Conservation (phyloP, 1,140 invertebrate species). For the Zaprionus taronus region DNA sequence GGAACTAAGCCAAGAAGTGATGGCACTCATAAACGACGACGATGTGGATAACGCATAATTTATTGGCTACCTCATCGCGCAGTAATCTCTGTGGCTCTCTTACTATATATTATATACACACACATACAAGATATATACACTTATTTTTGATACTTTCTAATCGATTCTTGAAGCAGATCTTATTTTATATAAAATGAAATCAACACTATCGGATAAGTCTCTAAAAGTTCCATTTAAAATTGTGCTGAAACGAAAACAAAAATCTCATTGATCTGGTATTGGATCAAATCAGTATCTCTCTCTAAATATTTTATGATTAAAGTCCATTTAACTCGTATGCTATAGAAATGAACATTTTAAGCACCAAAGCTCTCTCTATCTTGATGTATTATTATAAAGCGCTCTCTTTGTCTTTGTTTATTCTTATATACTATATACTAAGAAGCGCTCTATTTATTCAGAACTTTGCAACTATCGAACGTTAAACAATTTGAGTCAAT, state of each 20-base stretch:
- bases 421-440: constrained; percentile 13
- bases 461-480: constrained; percentile 49
- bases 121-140: constrained; percentile 61
- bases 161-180: constrained; percentile 57
- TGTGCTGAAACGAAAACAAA: constrained; percentile 51
- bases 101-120: constrained; percentile 36
- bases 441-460: constrained; percentile 40
- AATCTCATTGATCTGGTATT: constrained; percentile 59
- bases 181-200: constrained; percentile 41
- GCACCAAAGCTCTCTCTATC: constrained; percentile 21
- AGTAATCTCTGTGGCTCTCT: constrained; percentile 54
- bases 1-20: constrained; percentile 72
- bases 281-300: constrained; percentile 45
- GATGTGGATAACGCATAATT: constrained; percentile 51
- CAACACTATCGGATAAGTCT: constrained; percentile 54
- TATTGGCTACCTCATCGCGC: constrained; percentile 59
- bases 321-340: constrained; percentile 53
- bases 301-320: constrained; percentile 12
- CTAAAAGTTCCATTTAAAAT: constrained; percentile 73
- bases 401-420: constrained; percentile 40
- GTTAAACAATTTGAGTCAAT: constrained; percentile 73
- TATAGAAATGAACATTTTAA: constrained; percentile 1
- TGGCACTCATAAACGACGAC: constrained; percentile 54
- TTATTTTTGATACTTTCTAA: constrained; percentile 79
- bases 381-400: constrained; percentile 28